Conservation (phyloP, 2,113 vertebrate genomes). For the Paradoxurus hermaphroditus region DNA sequence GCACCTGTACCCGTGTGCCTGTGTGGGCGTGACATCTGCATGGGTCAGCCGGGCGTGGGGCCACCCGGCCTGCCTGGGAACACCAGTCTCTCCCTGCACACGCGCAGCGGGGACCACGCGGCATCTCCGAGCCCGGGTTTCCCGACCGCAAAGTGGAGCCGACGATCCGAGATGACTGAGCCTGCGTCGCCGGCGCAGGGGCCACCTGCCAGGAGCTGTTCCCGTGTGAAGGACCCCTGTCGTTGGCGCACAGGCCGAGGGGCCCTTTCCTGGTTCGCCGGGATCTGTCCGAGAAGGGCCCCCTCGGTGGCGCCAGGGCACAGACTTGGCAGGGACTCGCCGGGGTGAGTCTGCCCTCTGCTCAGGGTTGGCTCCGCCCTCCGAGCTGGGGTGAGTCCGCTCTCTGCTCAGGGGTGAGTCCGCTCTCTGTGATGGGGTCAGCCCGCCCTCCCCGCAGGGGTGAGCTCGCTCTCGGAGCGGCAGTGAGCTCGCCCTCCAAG, state of each 20-base stretch:
- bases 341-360: too few species aligned
- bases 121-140: neutral
- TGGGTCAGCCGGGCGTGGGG: too few species aligned
- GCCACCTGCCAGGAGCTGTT: neutral
- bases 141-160: neutral
- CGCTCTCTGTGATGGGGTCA: too few species aligned
- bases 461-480: neutral
- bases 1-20: fast-evolving
- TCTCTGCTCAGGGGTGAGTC: too few species aligned
- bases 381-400: too few species aligned
- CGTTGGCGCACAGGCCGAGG: neutral
- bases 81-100: neutral
- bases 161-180: neutral
- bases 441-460: too few species aligned
- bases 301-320: neutral
- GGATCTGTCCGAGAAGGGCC: neutral
- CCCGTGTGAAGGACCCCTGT: neutral
- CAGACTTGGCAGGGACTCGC: too few species aligned
- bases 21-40: neutral
- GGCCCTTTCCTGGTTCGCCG: neutral
- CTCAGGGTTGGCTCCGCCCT: too few species aligned
- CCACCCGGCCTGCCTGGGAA: too few species aligned
- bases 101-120: fast-evolving
- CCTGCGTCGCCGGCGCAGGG: neutral
- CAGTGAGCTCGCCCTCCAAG: too few species aligned